phyloP scores from a whole-genome alignment of 2,797 vertebrate genomes.

The Vultur gryphus region DNA sequence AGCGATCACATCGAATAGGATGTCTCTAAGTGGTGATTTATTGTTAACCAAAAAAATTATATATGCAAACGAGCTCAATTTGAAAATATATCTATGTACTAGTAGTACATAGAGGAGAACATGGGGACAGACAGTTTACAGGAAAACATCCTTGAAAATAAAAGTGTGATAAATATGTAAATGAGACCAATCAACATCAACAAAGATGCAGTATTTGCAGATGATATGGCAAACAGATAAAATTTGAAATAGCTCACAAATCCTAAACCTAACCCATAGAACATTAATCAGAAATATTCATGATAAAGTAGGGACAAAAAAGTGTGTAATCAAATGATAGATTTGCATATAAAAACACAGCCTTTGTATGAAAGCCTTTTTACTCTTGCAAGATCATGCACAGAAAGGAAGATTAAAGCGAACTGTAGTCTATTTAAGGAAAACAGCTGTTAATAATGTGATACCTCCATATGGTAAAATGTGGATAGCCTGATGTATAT shows the following conservation, averaged over 20 bases:
- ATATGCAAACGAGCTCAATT: slow-evolving; percentile 57
- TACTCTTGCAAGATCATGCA: slow-evolving; percentile 26
- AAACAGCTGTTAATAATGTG: slow-evolving; percentile 55
- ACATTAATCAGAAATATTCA: slow-evolving; percentile 74
- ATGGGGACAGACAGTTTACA: slow-evolving; percentile 35
- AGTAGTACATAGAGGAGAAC: slow-evolving; percentile 50
- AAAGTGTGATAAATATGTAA: slow-evolving; percentile 73
- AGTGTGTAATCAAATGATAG: slow-evolving; percentile 69
- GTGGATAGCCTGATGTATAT: slow-evolving; percentile 19
- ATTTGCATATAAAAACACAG: slow-evolving; percentile 73
- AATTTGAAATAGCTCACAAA: slow-evolving; percentile 69
- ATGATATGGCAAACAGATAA: slow-evolving; percentile 68
- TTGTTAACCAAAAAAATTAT: slow-evolving; percentile 50
- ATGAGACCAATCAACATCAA: slow-evolving; percentile 71
- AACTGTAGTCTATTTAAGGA: slow-evolving; percentile 38
- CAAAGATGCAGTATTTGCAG: slow-evolving; percentile 68
- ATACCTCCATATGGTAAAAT: slow-evolving; percentile 41
- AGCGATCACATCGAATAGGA: slow-evolving; percentile 5
- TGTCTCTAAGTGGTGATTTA: slow-evolving; percentile 60
- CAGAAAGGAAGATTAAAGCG: slow-evolving; percentile 45
- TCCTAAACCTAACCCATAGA: slow-evolving; percentile 72
- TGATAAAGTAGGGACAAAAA: slow-evolving; percentile 68
- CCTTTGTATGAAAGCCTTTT: slow-evolving; percentile 45
- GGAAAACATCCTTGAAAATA: slow-evolving; percentile 68
- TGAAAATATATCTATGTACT: slow-evolving; percentile 58